Evolutionary conservation across 1,140 invertebrate species (phyloP), one percentile per base, ranked within the genome.

Genomic region (Drosophila burlai): DNA sequence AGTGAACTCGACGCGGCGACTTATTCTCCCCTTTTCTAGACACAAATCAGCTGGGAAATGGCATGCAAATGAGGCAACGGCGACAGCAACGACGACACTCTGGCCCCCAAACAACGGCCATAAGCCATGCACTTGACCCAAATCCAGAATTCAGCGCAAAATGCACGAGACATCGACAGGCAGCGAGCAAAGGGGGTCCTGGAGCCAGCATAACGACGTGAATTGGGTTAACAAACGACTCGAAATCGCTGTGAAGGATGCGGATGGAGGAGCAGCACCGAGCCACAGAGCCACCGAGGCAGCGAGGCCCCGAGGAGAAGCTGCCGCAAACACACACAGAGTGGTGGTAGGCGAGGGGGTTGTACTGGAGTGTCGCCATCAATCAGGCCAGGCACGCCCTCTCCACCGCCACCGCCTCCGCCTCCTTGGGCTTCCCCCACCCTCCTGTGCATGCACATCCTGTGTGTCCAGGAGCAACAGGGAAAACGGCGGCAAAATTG

Each of bases 171-270:
- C 72, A 72, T 73, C 72, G 72, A 65, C 59, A 72, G 68, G 65
- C 71, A 72, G 43, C 42, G 47, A 42, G 9, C 21, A 47, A n/a
- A 11, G 40, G 50, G 36, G 55, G 40, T 58, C 62, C 34, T 60
- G 34, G 63, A 58, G 15, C 52, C 68, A 59, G 62, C 71, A 76
- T 49, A 58, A 62, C 62, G 43, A 67, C 61, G 66, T 81, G 85
- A 84, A 89, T 84, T 89, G 85, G 85, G 85, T 89, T 90, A 89
- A 81, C 85, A 89, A 89, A 81, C 73, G 81, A 90, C 77, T 78
- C 76, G 75, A 57, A 78, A 66, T 24, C 62, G 50, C 69, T 62
- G 38, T 34, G 49, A 66, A 66, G 69, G 69, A 55, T 52, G 50
- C 26, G 36, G 34, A 46, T 45, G 42, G 45, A 45, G 29, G n/a